These are phyloP conservation scores for Torymus auratus DNA, from an alignment of 2,888 invertebrate genomes.

Conservation along the genomic window DNA sequence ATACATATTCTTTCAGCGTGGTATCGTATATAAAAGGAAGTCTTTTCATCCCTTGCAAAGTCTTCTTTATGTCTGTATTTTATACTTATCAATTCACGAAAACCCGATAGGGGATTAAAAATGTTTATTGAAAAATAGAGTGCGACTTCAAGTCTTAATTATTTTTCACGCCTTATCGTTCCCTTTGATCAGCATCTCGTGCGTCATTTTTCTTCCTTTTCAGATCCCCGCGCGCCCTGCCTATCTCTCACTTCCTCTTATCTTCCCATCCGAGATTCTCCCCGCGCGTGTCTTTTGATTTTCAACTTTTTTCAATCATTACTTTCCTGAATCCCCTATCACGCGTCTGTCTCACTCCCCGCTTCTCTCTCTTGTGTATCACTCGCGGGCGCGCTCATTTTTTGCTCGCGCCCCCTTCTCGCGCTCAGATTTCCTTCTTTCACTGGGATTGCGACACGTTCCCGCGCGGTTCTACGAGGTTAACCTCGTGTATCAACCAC, in stretches of 20 bases:
- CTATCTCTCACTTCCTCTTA: not conserved
- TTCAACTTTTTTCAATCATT: constrained; percentile 46
- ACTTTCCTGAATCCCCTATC: constrained; percentile 37
- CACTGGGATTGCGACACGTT: not conserved
- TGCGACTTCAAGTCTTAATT: no score
- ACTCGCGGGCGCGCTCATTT: not conserved
- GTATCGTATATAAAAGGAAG: no score
- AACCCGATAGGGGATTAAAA: no score
- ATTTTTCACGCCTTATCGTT: constrained; percentile 33
- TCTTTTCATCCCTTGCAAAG: no score
- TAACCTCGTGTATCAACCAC: constrained; percentile 55
- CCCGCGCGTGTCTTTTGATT: constrained; percentile 36
- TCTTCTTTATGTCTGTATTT: no score
- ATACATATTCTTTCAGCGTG: no score
- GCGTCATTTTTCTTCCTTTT: constrained; percentile 39
- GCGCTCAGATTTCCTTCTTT: constrained; percentile 22
- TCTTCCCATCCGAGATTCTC: constrained; percentile 19
- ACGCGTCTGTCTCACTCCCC: constrained; percentile 13
- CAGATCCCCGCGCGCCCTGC: not conserved
- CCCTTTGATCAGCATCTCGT: constrained; percentile 45
- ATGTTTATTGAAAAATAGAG: no score
- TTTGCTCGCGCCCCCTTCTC: not conserved
- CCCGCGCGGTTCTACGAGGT: constrained; percentile 11
- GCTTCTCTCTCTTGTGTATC: not conserved
- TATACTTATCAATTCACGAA: no score